A percentile compares a stretch with the other conserved stretches of the same genome.
Evolutionary conservation across 53 echinoderm and acorn worm species (phyloP).

Genomic region (Crossaster papposus): DNA sequence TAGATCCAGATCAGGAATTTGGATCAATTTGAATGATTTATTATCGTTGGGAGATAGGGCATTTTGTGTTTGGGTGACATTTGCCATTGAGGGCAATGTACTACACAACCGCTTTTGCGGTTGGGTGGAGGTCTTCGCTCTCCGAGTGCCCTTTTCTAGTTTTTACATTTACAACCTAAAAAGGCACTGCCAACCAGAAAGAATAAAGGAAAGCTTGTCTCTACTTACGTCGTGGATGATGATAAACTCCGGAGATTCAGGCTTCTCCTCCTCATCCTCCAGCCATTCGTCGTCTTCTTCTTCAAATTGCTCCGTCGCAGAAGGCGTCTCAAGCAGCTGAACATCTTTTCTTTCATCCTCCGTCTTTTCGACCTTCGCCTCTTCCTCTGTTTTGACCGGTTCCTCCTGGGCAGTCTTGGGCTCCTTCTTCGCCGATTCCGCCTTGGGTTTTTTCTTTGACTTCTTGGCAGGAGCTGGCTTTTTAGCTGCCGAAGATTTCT

Average conservation of each 20-base stretch:
- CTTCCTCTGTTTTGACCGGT: conserved; percentile 45
- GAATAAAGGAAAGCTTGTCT: background rate
- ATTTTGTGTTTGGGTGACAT: no score
- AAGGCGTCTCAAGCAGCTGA: background rate
- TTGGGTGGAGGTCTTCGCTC: no score
- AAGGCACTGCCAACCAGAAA: no score
- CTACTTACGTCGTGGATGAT: conserved; percentile 87
- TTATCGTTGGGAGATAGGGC: no score
- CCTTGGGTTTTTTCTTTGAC: conserved; percentile 64
- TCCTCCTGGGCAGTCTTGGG: conserved; percentile 67
- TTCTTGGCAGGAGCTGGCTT: conserved; percentile 58
- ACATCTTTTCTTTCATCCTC: conserved; percentile 47
- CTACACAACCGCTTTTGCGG: no score
- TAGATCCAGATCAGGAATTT: no score
- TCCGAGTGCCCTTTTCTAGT: no score
- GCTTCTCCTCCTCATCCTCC: conserved; percentile 52
- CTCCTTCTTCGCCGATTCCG: conserved; percentile 24
- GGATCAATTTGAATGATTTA: no score
- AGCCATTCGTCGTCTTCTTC: conserved; percentile 48
- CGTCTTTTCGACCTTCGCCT: conserved; percentile 30
- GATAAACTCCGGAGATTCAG: conserved; percentile 90
- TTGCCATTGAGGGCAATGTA: no score
- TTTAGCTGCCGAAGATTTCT: conserved; percentile 61
- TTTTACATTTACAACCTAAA: no score
- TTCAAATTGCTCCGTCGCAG: conserved; percentile 31